Conservation (phyloP, 2,888 invertebrate species). For the Tachina grossa region DNA sequence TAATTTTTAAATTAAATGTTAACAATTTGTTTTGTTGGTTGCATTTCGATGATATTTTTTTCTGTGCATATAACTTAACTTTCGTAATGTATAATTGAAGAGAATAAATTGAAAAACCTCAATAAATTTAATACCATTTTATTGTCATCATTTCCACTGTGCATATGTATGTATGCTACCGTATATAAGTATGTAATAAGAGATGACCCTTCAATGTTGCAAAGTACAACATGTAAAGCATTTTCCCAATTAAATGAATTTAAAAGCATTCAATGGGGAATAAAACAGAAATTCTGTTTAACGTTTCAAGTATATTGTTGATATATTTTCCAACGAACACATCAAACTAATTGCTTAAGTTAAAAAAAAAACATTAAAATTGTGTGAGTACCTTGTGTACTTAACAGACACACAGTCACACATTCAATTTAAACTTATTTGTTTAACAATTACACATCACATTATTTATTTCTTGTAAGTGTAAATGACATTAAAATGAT, state of each 20-base stretch:
- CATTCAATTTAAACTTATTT: background rate
- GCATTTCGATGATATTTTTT: too few relatives aligned
- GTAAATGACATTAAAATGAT: background rate
- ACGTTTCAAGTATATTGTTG: background rate
- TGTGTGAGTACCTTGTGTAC: background rate
- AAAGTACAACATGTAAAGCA: background rate
- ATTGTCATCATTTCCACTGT: background rate
- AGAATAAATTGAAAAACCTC: too few relatives aligned
- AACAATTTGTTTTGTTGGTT: too few relatives aligned
- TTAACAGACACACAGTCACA: background rate
- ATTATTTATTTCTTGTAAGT: background rate
- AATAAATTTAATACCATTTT: too few relatives aligned
- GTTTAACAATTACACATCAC: background rate
- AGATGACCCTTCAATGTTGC: constrained; percentile 34
- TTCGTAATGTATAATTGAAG: too few relatives aligned
- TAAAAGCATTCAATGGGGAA: background rate
- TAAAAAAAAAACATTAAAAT: background rate
- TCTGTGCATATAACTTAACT: too few relatives aligned
- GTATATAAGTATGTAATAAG: background rate
- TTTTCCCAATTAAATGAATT: constrained; percentile 16
- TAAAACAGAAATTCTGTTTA: background rate
- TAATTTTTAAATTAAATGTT: too few relatives aligned
- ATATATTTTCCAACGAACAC: background rate
- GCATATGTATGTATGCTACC: background rate
- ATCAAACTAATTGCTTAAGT: background rate